Evolutionary conservation across 2,113 vertebrate species (phyloP), one percentile per base, ranked within the genome.

Genomic region (Albula glossodonta): DNA sequence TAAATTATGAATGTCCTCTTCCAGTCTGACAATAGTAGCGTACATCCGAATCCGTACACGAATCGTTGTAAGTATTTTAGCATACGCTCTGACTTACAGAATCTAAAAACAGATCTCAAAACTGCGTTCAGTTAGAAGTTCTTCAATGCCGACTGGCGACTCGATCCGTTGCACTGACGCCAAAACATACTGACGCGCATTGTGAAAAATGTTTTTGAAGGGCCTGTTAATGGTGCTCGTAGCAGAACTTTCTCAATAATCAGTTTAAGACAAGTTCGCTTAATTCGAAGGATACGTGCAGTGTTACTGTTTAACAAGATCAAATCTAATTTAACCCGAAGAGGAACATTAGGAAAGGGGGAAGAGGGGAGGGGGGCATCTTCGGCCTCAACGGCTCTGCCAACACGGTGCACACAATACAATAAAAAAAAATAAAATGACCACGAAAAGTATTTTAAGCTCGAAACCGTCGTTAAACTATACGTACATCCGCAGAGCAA

Each of bases 391-490:
- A 51, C 15, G 15, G 1, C 12, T 81, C 17, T 15, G 80, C 2
- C 31, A 51, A 4, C 80, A 81, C 49, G 48, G 79, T 81, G 79
- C 41, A 81, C 79, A 22, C 48, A 41, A 41, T 52, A 53, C 80
- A 74, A 51, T 52, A 52, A n/a, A 81, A 41, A 56, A 56, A 6
- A 31, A 74, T 31, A 81, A 81, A 81, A 81, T 80, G 48, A 80
- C 15, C 19, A 52, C n/a, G 17, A 31, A 74, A 74, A 74, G 70
- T 74, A 7, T 74, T 31, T 31, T 25, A 74, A 25, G n/a, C 10
- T 52, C 17, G 17, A 19, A 52, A 52, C 17, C 51, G 3, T 22
- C 13, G 50, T 17, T 10, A 52, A 51, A 52, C 22, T n/a, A 31
- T 49, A 81, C 49, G 53, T 8, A 19, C 19, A 81, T 25, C 80